Conservation (phyloP, 1,140 invertebrate species). For the Drosophila aff. region DNA sequence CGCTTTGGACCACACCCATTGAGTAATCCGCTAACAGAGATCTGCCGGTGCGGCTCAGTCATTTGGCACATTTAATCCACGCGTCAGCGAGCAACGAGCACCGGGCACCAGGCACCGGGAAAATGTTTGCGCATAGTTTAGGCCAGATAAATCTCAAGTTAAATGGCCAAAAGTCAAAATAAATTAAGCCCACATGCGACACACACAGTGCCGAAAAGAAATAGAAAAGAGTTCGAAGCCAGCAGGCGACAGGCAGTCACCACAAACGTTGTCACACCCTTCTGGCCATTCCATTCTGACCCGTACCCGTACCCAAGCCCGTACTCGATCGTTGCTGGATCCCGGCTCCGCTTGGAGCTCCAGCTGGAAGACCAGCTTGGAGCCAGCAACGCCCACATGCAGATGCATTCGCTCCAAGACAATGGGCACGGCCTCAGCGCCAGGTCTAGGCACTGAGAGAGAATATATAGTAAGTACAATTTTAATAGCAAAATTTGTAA, state of each 20-base stretch:
- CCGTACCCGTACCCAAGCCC: constrained; percentile 51
- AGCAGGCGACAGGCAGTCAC: constrained; percentile 66
- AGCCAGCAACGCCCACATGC: constrained; percentile 73
- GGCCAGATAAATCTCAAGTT: constrained; percentile 81
- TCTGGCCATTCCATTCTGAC: constrained; percentile 79
- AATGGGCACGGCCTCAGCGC: constrained; percentile 57
- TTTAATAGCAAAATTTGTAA: background rate
- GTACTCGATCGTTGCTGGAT: constrained; percentile 21
- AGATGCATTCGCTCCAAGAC: constrained; percentile 65
- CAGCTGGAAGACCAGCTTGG: constrained; percentile 11
- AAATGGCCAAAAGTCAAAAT: constrained; percentile 84
- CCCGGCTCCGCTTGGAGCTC: constrained; percentile 7
- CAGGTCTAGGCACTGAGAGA: constrained; percentile 12
- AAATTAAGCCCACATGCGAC: constrained; percentile 81
- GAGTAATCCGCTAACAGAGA: constrained; percentile 61
- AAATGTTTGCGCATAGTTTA: constrained; percentile 79
- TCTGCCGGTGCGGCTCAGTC: constrained; percentile 45
- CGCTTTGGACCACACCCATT: constrained; percentile 57
- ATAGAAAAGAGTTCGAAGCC: constrained; percentile 54
- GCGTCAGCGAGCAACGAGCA: constrained; percentile 63
- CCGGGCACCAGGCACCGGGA: constrained; percentile 43
- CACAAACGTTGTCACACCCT: constrained; percentile 80
- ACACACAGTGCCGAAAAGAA: constrained; percentile 10
- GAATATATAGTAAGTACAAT: background rate
- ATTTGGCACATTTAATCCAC: constrained; percentile 82